Evolutionary conservation across 2,888 invertebrate species (phyloP).

Genomic region (Eupithecia inturbata): DNA sequence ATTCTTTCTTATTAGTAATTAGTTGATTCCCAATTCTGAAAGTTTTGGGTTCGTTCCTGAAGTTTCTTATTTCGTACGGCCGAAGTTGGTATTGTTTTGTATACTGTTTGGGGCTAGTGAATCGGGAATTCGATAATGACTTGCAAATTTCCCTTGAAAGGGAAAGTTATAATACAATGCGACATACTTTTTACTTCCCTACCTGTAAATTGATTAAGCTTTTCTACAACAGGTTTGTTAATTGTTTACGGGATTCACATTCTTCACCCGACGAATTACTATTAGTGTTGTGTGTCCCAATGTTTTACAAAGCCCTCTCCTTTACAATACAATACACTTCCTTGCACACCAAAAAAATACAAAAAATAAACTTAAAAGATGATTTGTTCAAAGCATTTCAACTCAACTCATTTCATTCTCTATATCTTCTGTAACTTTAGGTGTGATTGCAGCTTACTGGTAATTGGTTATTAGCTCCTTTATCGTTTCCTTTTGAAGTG

Average conservation of each 20-base stretch:
- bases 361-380: too few relatives aligned
- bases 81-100: constrained; percentile 16
- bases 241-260: not conserved
- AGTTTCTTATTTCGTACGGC: constrained; percentile 4
- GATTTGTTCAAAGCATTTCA: too few relatives aligned
- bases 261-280: not conserved
- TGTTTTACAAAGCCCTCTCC: not conserved
- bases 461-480: too few relatives aligned
- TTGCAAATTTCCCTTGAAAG: constrained; percentile 14
- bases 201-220: constrained; percentile 8
- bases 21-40: constrained; percentile 18
- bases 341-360: too few relatives aligned
- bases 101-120: constrained; percentile 9
- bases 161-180: constrained; percentile 2
- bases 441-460: too few relatives aligned
- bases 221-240: not conserved
- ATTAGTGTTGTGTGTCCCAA: not conserved
- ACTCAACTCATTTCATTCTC: too few relatives aligned
- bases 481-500: too few relatives aligned
- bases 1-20: constrained; percentile 12
- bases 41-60: constrained; percentile 21
- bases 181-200: constrained; percentile 7
- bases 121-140: constrained; percentile 14
- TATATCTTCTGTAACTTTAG: too few relatives aligned
- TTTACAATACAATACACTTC: too few relatives aligned